phyloP scores from a whole-genome alignment of 2,797 vertebrate species.

The Myripristis murdjan region DNA sequence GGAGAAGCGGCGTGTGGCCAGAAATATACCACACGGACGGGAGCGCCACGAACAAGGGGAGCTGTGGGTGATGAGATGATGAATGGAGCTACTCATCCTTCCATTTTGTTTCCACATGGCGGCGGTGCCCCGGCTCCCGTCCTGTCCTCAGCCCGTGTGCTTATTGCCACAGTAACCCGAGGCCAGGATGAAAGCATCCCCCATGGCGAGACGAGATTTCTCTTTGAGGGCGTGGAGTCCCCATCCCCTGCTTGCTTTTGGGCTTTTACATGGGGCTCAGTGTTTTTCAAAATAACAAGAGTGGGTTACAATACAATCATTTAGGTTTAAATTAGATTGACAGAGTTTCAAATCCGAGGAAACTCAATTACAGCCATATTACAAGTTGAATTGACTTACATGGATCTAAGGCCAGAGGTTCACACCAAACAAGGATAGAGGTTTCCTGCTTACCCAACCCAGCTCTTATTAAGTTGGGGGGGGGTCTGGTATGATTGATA shows the following conservation, averaged over 20 bases:
- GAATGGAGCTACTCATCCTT: slow-evolving; percentile 71
- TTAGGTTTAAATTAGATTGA: slow-evolving; percentile 78
- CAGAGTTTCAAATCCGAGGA: slow-evolving; percentile 75
- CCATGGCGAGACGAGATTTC: slow-evolving; percentile 52
- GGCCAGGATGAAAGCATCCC: slow-evolving; percentile 66
- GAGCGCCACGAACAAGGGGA: slow-evolving; percentile 37
- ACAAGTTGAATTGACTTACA: slow-evolving; percentile 71
- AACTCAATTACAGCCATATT: slow-evolving; percentile 76
- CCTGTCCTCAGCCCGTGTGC: slow-evolving; percentile 38
- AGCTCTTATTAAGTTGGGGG: slow-evolving; percentile 68
- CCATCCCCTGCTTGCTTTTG: slow-evolving; percentile 55
- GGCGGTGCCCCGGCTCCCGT: slow-evolving; percentile 19
- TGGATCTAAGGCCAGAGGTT: slow-evolving; percentile 63
- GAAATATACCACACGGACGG: slow-evolving; percentile 49
- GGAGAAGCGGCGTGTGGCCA: slow-evolving; percentile 39
- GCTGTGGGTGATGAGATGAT: slow-evolving; percentile 54
- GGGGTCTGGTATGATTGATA: slow-evolving; percentile 62
- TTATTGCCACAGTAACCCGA: slow-evolving; percentile 79
- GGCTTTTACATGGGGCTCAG: slow-evolving; percentile 44
- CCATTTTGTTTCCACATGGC: slow-evolving; percentile 54
- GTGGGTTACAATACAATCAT: slow-evolving; percentile 75
- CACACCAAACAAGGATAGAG: slow-evolving; percentile 67
- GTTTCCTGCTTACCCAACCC: slow-evolving; percentile 60
- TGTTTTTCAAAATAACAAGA: slow-evolving; percentile 77
- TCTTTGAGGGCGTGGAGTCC: slow-evolving; percentile 42